Evolutionary conservation across 2,113 vertebrate genomes (phyloP), one percentile per base, ranked within the genome.

Genomic region (Mustelus asterias): DNA sequence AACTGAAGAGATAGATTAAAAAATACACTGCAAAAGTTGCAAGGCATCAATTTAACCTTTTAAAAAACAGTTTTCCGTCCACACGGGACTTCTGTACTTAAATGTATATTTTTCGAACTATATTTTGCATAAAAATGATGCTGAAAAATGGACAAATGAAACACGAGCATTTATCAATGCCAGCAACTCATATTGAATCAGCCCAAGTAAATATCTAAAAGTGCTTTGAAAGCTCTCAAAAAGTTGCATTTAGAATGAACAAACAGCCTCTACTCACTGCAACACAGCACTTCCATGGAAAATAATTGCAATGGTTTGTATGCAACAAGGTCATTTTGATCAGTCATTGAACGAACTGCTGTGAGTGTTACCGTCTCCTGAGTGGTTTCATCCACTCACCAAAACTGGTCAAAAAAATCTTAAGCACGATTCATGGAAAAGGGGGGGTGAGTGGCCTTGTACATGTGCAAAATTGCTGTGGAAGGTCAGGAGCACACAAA

Each of bases 301-400:
- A 65, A 65, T 93, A 67, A 93, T 93, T 65, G 37, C 89, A 63
- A 93, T 93, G 33, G 37, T 90, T 60, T 90, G 60, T 90, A 90
- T 90, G 88, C 88, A 90, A 58, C 88, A 29, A 90, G 88, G 88
- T 90, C 88, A 90, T 90, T 90, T 90, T 90, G 88, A 60, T 90
- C 88, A 90, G 88, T 90, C 60, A 65, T 65, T 65, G 89, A 93
- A 37, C 89, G 22, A 63, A 93, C 89, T 93, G 18, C 89, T 93
- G 33, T 20, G n/a, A 93, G 89, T 33, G 60, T 65, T 63, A 37
- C n/a, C 22, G 60, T 93, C 60, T 93, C 89, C 89, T 37, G 60
- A 93, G 60, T 65, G 89, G 60, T 93, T 93, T 93, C n/a, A 65
- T 93, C 89, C 89, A 93, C 89, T 93, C 89, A 93, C n/a, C 33